A percentile compares a stretch with the other conserved stretches of the same genome.
These are phyloP conservation scores for Drosophila nr. fundita DNA, from an alignment of 2,888 invertebrate genomes.

Conservation along the genomic window DNA sequence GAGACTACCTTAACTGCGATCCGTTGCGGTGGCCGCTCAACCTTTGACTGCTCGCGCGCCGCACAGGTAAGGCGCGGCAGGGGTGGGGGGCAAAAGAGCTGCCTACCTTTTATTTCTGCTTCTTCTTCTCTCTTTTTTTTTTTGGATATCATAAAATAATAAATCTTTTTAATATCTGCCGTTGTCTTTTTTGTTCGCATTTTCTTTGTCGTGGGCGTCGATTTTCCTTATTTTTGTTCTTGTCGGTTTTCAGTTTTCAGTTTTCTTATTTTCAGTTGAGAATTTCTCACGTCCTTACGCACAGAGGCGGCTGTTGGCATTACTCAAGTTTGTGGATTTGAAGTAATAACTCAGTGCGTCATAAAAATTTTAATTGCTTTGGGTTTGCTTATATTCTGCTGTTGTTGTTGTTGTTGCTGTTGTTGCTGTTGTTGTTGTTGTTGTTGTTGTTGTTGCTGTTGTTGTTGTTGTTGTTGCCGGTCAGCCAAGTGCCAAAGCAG, in stretches of 20 bases:
- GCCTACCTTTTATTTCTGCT: conserved; percentile 34
- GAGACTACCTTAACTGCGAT: conserved; percentile 21
- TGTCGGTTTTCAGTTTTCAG: not conserved
- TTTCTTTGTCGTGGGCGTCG: conserved; percentile 58
- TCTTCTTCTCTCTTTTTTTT: too few relatives aligned
- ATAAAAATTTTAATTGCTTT: conserved; percentile 82
- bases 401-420: not conserved
- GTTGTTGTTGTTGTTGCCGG: conserved; percentile 25
- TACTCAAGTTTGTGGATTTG: conserved; percentile 81
- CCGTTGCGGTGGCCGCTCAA: conserved; percentile 22
- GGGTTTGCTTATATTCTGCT: conserved; percentile 44
- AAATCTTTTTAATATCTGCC: conserved; percentile 77
- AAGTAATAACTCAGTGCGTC: conserved; percentile 81
- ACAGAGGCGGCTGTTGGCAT: conserved; percentile 60
- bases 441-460: not conserved
- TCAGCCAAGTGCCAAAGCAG: conserved; percentile 77
- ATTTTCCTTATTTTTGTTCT: conserved; percentile 51
- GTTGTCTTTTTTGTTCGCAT: conserved; percentile 14
- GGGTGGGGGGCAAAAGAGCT: not conserved
- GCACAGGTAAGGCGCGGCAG: conserved; percentile 25
- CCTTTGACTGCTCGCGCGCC: conserved; percentile 43
- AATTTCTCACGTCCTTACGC: conserved; percentile 72
- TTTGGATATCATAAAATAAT: conserved; percentile 72
- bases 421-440: conserved; percentile 4
- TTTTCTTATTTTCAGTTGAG: conserved; percentile 35